Base-by-base conservation (phyloP, 1,140 invertebrate species). In the Lordiphosa stackelbergi region DNA sequence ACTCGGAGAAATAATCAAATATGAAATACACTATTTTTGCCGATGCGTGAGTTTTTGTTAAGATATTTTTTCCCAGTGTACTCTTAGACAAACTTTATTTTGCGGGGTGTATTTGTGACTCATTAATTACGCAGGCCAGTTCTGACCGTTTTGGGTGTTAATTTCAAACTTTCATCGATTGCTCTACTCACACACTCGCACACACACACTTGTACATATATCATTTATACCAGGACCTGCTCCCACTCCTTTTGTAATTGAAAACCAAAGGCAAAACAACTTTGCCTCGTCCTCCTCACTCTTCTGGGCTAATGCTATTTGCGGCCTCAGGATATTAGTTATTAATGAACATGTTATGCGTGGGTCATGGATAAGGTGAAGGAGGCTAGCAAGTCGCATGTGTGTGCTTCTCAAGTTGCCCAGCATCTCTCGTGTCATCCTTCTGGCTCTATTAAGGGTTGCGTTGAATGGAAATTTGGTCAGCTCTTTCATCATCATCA, bases 121-220 rank as follows among this genome's bases (percentile, higher is more conserved):
- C 75, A 81, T 83, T 81, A 81, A 81, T 81, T 81, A 81, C 77
- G 75, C 69, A 75, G 59, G 53, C 65, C 34, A 40, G 37, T 46
- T 12, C 46, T 52, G 35, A 43, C 45, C 71, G 52, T 55, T 81
- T 79, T 60, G 53, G 75, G 77, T 81, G 75, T 81, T 81, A 83
- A 83, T 81, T 81, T 81, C 75, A 83, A 81, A 81, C 75, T 81
- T 81, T 83, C 68, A 81, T 81, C 71, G 75, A 81, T 68, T 54
- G 55, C 31, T 47, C 37, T 38, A 51, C 59, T 57, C 31, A 56
- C 49, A 52, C 19, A 24, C 41, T 52, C 9, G 45, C 13, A 54
- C 59, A 66, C 42, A 59, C 31, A 62, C 3, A 48, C 43, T 12
- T 2, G 8, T 13, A 51, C 19, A 51, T 51, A 59, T 53, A 55